Conservation (phyloP, 2,888 invertebrate species). For the Ochropacha duplaris region DNA sequence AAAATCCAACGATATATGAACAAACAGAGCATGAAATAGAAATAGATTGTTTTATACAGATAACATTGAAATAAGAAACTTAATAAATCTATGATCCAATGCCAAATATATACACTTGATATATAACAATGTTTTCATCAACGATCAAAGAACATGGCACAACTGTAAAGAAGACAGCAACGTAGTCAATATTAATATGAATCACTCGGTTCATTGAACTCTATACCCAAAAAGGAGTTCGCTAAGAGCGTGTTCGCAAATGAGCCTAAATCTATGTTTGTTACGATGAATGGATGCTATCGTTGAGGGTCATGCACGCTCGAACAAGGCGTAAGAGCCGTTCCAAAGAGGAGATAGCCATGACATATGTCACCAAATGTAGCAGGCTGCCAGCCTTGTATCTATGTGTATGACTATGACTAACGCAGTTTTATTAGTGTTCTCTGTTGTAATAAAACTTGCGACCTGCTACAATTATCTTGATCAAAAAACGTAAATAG, state of each 20-base stretch:
- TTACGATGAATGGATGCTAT: slow-evolving; percentile 56
- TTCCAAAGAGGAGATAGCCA: slow-evolving; percentile 63
- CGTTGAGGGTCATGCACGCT: slow-evolving; percentile 43
- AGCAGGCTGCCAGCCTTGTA: slow-evolving; percentile 75
- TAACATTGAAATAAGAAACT: slow-evolving; percentile 25
- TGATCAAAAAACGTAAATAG: slow-evolving; percentile 24
- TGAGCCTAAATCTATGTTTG: slow-evolving; percentile 35
- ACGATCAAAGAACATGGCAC: slow-evolving; percentile 41
- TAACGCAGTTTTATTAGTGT: slow-evolving; percentile 41
- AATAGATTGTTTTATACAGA: slow-evolving; percentile 33
- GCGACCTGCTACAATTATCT: slow-evolving; percentile 44
- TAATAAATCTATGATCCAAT: slow-evolving; percentile 29
- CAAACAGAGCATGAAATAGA: no score
- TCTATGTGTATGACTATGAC: slow-evolving; percentile 67
- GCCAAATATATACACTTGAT: slow-evolving; percentile 25
- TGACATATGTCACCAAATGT: slow-evolving; percentile 79
- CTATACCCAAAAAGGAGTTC: slow-evolving; percentile 48
- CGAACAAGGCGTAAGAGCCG: slow-evolving; percentile 37
- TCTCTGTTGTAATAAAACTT: slow-evolving; percentile 46
- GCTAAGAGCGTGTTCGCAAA: slow-evolving; percentile 49
- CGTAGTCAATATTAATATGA: slow-evolving; percentile 50
- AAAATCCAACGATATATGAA: slow-evolving; percentile 11
- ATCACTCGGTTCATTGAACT: slow-evolving; percentile 62
- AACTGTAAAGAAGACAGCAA: slow-evolving; percentile 19
- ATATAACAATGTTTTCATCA: slow-evolving; percentile 36